Percentiles rank a stretch among this genome's conserved stretches.
Conservation (phyloP, 1,140 invertebrate species). For the Metopolophium dirhodum region DNA sequence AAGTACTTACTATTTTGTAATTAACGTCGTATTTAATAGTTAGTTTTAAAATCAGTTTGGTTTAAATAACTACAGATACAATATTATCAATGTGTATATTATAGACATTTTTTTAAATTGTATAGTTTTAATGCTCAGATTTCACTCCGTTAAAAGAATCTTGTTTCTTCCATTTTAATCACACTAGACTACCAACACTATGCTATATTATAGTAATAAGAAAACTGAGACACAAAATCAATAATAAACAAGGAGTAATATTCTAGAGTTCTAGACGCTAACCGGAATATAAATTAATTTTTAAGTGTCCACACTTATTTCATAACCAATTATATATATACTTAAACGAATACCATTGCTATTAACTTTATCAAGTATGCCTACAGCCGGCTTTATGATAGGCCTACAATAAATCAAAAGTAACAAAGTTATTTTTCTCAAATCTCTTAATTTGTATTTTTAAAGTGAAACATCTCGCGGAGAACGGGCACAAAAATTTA, state of each 20-base stretch:
- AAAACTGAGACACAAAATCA: slow-evolving; percentile 45
- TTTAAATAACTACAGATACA: background rate
- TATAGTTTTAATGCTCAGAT: background rate
- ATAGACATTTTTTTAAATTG: background rate
- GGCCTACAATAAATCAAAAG: too few relatives aligned
- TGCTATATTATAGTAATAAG: background rate
- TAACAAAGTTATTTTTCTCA: too few relatives aligned
- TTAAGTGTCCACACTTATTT: background rate
- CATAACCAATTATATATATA: background rate
- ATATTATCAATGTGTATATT: background rate
- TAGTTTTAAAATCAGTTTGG: background rate
- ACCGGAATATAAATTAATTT: background rate
- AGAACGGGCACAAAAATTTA: too few relatives aligned
- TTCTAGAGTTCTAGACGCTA: background rate
- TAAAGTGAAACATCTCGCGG: too few relatives aligned
- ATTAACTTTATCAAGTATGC: too few relatives aligned
- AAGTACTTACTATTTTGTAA: background rate
- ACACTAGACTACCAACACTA: background rate
- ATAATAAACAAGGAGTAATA: slow-evolving; percentile 47
- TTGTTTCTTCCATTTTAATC: background rate
- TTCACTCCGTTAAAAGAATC: background rate
- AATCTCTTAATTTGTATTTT: too few relatives aligned
- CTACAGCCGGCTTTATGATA: too few relatives aligned
- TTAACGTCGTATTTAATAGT: background rate
- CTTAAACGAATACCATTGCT: too few relatives aligned